Percentiles rank a stretch among this genome's conserved stretches.
Evolutionary conservation across 2,888 invertebrate genomes (phyloP).

Genomic region (Dryocosmus kuriphilus): DNA sequence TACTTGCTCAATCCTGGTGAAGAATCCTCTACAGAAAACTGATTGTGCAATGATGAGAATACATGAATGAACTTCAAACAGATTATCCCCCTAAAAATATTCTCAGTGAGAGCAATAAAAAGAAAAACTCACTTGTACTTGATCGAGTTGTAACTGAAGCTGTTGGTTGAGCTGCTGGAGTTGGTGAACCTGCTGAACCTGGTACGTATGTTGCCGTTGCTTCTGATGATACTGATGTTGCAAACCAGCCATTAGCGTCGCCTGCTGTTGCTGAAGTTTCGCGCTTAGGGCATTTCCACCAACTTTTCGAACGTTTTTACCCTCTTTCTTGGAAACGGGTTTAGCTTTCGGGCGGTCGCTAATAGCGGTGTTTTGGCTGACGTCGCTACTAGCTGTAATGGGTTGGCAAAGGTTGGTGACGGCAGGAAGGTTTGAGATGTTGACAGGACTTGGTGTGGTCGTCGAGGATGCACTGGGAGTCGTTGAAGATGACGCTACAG

Average conservation of each 20-base stretch:
- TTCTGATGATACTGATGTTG: slow-evolving; percentile 58
- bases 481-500: slow-evolving; percentile 57
- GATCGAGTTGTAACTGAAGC: slow-evolving; percentile 73
- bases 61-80: not conserved
- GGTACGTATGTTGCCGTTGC: slow-evolving; percentile 61
- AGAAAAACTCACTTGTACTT: slow-evolving; percentile 66
- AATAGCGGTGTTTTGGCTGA: slow-evolving; percentile 86
- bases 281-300: slow-evolving; percentile 64
- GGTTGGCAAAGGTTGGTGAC: slow-evolving; percentile 71
- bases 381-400: slow-evolving; percentile 80
- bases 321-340: slow-evolving; percentile 88
- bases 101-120: not conserved
- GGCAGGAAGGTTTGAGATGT: slow-evolving; percentile 62
- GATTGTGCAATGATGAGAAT: slow-evolving; percentile 31
- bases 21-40: slow-evolving; percentile 27
- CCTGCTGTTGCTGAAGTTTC: slow-evolving; percentile 64
- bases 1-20: slow-evolving; percentile 1
- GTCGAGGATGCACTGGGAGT: slow-evolving; percentile 59
- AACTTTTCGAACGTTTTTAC: slow-evolving; percentile 81
- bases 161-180: slow-evolving; percentile 76
- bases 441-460: slow-evolving; percentile 63
- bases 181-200: slow-evolving; percentile 74
- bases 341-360: slow-evolving; percentile 92
- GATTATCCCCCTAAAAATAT: not conserved
- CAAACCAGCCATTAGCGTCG: slow-evolving; percentile 73